phyloP scores from a whole-genome alignment of 2,797 vertebrate genomes.

The Lagorchestes hirsutus region DNA sequence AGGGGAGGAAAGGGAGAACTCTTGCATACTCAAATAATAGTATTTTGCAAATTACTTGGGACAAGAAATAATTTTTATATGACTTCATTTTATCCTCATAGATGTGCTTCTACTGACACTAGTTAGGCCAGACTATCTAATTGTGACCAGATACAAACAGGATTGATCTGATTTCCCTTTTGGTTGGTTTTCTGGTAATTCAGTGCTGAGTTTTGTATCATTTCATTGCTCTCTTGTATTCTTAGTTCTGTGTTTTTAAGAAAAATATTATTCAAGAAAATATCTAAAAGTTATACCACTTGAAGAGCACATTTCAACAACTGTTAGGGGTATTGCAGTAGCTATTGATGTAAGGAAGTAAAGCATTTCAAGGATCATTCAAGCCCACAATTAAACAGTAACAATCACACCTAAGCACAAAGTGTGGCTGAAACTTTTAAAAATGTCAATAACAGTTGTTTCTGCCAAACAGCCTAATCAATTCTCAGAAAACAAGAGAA shows the following conservation, averaged over 20 bases:
- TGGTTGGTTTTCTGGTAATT: neutral
- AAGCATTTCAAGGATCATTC: neutral
- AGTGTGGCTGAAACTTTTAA: neutral
- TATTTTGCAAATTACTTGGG: neutral
- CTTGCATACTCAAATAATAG: neutral
- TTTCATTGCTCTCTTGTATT: neutral
- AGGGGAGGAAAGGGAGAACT: neutral
- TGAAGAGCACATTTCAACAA: neutral
- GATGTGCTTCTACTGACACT: neutral
- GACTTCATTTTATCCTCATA: neutral
- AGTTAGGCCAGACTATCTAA: neutral
- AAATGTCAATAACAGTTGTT: neutral
- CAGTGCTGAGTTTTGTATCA: neutral
- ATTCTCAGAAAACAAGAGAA: neutral
- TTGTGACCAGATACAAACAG: neutral
- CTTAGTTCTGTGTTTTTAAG: neutral
- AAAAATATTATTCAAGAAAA: neutral
- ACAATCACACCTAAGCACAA: neutral
- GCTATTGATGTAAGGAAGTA: neutral
- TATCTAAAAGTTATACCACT: neutral
- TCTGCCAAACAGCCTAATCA: neutral
- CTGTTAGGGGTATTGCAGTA: neutral
- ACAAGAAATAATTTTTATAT: neutral
- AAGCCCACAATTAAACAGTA: neutral
- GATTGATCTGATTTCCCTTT: neutral